Evolutionary conservation across 2,888 invertebrate species (phyloP).

Genomic region (Drosophila diplacantha): DNA sequence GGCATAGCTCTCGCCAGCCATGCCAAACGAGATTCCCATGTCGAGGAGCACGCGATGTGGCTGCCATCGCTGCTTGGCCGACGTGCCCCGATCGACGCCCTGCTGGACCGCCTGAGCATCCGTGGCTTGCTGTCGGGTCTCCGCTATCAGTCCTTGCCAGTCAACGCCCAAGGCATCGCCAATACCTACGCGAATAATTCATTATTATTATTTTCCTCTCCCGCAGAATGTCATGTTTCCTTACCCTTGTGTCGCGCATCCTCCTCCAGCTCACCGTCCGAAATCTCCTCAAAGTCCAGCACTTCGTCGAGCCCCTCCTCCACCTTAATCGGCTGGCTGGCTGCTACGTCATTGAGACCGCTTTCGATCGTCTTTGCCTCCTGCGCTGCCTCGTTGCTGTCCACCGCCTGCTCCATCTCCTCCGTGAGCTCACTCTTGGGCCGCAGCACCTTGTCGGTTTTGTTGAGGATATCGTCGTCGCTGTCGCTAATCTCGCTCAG

Average conservation of each 20-base stretch:
- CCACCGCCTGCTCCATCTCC: conserved; percentile 45
- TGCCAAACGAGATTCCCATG: conserved; percentile 87
- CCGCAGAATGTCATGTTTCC: background rate
- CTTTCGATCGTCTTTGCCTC: conserved; percentile 29
- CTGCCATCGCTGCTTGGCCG: conserved; percentile 87
- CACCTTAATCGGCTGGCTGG: conserved; percentile 41
- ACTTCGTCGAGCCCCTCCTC: conserved; percentile 73
- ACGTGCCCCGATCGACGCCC: conserved; percentile 77
- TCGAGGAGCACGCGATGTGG: conserved; percentile 88
- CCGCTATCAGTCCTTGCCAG: conserved; percentile 93
- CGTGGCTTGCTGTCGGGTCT: conserved; percentile 79
- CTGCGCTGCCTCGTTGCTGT: conserved; percentile 30
- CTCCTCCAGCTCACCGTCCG: conserved; percentile 92
- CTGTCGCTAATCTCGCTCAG: conserved; percentile 93
- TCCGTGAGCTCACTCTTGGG: conserved; percentile 56
- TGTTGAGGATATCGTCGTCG: conserved; percentile 90
- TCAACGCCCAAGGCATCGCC: conserved; percentile 97
- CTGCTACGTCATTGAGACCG: conserved; percentile 4
- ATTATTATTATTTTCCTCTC: background rate
- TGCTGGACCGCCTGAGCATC: conserved; percentile 64
- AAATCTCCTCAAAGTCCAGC: conserved; percentile 92
- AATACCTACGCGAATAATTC: conserved; percentile 77
- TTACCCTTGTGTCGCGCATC: conserved; percentile 83
- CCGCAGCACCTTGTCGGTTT: conserved; percentile 81
- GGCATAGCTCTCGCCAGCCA: conserved; percentile 85